Conservation (phyloP, 2,888 invertebrate species). For the Diarsia dahlii region DNA sequence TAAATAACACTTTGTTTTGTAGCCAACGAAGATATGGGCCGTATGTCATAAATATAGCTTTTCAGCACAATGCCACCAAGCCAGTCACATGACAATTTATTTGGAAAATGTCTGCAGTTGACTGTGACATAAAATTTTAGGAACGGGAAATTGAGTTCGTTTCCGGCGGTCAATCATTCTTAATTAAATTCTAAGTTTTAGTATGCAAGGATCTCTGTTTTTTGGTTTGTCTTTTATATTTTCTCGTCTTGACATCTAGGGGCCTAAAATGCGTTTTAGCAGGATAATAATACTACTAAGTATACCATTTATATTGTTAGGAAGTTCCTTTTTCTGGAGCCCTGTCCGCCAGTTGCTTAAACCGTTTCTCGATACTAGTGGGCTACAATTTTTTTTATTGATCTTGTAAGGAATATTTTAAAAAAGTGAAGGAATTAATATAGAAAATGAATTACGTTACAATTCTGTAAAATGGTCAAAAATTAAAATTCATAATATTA, state of each 20-base stretch:
- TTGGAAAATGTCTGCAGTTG: slow-evolving; percentile 2
- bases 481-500: background rate
- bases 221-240: background rate
- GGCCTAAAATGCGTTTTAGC: background rate
- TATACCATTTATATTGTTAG: too few relatives aligned
- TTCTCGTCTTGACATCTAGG: background rate
- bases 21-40: slow-evolving; percentile 33
- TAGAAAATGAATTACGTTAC: too few relatives aligned
- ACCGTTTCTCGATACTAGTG: too few relatives aligned
- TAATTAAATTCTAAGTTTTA: background rate
- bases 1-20: slow-evolving; percentile 59
- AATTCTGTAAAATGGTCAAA: too few relatives aligned
- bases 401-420: too few relatives aligned
- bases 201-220: background rate
- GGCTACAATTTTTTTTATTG: too few relatives aligned
- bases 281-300: too few relatives aligned
- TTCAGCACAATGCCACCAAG: slow-evolving; percentile 6
- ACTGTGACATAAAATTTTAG: background rate
- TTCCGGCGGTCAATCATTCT: background rate
- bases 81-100: slow-evolving; percentile 11
- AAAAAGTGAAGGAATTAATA: too few relatives aligned
- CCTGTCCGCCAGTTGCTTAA: too few relatives aligned
- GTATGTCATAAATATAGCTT: slow-evolving; percentile 33
- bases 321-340: too few relatives aligned
- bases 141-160: slow-evolving; percentile 20